These are phyloP conservation scores for Oceanodroma leucorhoa DNA, from an alignment of 2,797 vertebrate species.

Conservation along the genomic window DNA sequence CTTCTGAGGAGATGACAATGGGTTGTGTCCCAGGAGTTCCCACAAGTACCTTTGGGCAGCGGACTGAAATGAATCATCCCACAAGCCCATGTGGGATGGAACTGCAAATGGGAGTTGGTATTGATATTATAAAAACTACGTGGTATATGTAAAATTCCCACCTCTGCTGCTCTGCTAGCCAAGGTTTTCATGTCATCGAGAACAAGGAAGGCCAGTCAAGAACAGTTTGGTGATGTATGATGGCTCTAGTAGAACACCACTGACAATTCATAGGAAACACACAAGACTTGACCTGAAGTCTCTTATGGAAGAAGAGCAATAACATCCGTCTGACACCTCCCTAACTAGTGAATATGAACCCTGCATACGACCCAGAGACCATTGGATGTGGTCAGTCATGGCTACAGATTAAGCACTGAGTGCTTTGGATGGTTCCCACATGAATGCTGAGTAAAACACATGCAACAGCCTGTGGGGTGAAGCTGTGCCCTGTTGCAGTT, in stretches of 20 bases:
- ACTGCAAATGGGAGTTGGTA: neutral
- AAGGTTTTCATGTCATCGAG: neutral
- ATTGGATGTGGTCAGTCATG: fast-evolving
- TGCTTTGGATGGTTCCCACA: neutral
- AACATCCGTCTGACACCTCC: neutral
- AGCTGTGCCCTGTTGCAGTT: fast-evolving
- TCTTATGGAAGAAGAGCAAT: neutral
- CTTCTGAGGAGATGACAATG: neutral
- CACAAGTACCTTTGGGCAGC: neutral
- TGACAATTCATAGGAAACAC: neutral
- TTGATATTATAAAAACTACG: neutral
- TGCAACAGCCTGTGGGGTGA: neutral
- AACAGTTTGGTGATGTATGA: neutral
- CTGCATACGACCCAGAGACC: fast-evolving
- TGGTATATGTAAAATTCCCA: neutral
- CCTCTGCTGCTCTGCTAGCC: neutral
- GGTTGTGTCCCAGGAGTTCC: neutral
- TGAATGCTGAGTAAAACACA: neutral
- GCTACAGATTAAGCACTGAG: neutral
- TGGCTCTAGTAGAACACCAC: neutral
- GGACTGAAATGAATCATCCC: neutral
- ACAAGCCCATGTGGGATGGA: neutral
- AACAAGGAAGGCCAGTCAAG: neutral
- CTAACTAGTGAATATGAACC: neutral
- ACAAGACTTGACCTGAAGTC: neutral